Evolutionary conservation across 2,888 invertebrate species (phyloP).

Genomic region (Drosophila subsilvestris): DNA sequence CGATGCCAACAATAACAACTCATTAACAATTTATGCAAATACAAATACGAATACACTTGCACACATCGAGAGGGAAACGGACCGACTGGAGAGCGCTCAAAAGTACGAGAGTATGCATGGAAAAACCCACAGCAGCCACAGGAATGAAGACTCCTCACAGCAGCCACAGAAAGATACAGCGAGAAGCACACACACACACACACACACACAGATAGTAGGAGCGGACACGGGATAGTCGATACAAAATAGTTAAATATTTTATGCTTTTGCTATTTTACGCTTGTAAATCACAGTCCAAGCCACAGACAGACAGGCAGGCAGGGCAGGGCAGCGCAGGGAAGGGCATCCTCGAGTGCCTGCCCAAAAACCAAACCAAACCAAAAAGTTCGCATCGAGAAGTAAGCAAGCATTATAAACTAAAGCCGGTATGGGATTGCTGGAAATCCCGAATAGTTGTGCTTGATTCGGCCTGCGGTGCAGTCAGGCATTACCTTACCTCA

Average conservation of each 20-base stretch:
- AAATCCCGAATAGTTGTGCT: conserved; percentile 40
- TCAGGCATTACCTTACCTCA: conserved; percentile 7
- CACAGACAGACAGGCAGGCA: conserved; percentile 66
- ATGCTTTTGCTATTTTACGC: conserved; percentile 74
- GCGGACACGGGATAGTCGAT: conserved; percentile 47
- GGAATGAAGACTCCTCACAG: conserved; percentile 37
- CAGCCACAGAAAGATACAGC: conserved; percentile 29
- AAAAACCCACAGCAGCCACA: conserved; percentile 49
- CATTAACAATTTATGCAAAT: conserved; percentile 57
- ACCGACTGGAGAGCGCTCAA: not conserved
- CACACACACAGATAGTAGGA: not conserved
- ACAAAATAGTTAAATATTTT: conserved; percentile 68
- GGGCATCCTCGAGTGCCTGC: conserved; percentile 1
- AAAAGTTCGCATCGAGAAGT: conserved; percentile 48
- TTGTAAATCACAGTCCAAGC: conserved; percentile 73
- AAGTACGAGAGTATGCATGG: conserved; percentile 32
- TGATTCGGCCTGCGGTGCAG: conserved; percentile 23
- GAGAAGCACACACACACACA: conserved; percentile 3
- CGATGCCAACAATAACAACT: conserved; percentile 43
- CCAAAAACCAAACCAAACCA: conserved; percentile 44
- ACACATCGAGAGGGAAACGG: conserved; percentile 26
- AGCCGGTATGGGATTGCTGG: conserved; percentile 9
- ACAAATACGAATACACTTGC: too few species aligned
- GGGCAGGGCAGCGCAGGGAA: not conserved
- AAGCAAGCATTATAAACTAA: conserved; percentile 17